Evolutionary conservation across 37 sponge, comb jelly and placozoan species (phyloP).

Genomic region (Chondrilla cf. caribensis): DNA sequence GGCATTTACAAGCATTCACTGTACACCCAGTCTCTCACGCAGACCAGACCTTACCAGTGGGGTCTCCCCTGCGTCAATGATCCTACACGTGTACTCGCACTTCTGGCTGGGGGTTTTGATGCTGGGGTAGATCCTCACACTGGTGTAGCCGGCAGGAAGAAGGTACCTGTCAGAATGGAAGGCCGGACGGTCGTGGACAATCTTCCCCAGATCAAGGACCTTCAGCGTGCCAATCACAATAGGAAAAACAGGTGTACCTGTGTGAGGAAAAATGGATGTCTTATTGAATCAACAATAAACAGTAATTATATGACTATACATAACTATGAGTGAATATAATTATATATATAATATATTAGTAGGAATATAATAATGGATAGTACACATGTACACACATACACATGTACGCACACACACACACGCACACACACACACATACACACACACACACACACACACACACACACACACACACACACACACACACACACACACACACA

Average conservation of each 20-base stretch:
- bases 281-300: too few relatives aligned
- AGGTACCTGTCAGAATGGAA: conserved; percentile 88
- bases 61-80: conserved; percentile 71
- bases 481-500: too few relatives aligned
- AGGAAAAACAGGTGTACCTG: conserved; percentile 84
- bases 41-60: conserved; percentile 53
- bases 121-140: conserved; percentile 68
- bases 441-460: too few relatives aligned
- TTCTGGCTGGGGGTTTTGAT: conserved; percentile 54
- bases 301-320: too few relatives aligned
- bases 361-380: background rate
- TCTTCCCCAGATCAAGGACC: conserved; percentile 70
- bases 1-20: too few relatives aligned
- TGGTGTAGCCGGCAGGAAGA: conserved; percentile 75
- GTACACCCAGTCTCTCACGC: too few relatives aligned
- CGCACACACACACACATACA: too few relatives aligned
- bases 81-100: conserved; percentile 66
- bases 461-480: too few relatives aligned
- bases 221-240: conserved; percentile 73
- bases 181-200: conserved; percentile 57
- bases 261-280: too few relatives aligned
- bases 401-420: too few relatives aligned
- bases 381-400: background rate
- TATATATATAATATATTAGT: background rate
- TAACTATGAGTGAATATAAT: background rate